A percentile compares a stretch with the other conserved stretches of the same genome.
These are phyloP conservation scores for Anneissia japonica DNA, from an alignment of 35 echinoderm and acorn worm species.

Conservation along the genomic window DNA sequence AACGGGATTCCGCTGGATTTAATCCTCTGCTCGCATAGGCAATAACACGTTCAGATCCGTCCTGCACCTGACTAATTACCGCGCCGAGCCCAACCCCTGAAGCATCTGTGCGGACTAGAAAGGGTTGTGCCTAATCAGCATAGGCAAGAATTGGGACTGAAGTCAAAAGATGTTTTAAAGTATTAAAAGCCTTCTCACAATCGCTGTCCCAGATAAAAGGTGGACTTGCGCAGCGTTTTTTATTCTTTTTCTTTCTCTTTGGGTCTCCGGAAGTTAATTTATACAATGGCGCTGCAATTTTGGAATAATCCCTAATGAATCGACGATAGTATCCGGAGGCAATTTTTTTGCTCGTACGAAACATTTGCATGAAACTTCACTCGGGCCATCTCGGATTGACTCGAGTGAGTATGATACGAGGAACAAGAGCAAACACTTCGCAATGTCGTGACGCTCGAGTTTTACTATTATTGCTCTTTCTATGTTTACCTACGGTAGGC, in stretches of 20 bases:
- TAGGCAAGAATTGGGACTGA: neutral
- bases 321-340: constrained; percentile 19
- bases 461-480: no score
- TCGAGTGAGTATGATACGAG: no score
- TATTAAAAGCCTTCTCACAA: no score
- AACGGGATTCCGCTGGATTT: neutral
- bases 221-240: neutral
- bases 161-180: no score
- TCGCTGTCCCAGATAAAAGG: neutral
- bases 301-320: neutral
- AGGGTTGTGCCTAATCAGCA: neutral
- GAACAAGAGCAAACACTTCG: no score
- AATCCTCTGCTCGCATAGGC: neutral
- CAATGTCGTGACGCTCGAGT: no score
- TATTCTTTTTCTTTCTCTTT: neutral
- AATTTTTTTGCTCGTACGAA: no score
- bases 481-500: no score
- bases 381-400: no score
- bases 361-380: no score
- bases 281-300: neutral
- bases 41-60: neutral
- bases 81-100: neutral
- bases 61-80: neutral
- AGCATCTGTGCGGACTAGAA: neutral
- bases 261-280: neutral